Conservation (phyloP, 2,113 vertebrate species). For the Myiozetetes cayanensis region DNA sequence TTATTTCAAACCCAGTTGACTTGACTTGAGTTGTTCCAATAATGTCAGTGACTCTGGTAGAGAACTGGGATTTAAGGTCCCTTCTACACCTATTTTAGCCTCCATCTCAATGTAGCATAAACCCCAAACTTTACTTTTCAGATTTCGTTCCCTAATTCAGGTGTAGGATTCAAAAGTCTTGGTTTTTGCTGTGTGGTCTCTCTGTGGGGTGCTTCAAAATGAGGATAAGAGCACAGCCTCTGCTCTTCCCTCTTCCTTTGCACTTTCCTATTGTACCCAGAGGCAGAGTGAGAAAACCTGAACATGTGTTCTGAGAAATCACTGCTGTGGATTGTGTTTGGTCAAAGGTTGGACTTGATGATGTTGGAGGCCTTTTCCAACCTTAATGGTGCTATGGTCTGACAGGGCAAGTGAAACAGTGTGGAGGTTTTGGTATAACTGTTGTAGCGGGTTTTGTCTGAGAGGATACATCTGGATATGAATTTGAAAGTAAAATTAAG, state of each 20-base stretch:
- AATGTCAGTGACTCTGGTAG: not conserved
- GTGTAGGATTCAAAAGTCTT: not conserved
- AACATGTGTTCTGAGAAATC: not conserved
- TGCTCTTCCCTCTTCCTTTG: not conserved
- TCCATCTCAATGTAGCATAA: not conserved
- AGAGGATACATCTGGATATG: not conserved
- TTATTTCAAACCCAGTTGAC: no score
- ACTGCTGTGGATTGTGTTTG: not conserved
- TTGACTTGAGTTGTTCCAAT: not conserved
- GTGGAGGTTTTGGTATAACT: not conserved
- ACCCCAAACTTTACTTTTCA: not conserved
- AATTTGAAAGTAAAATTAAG: not conserved
- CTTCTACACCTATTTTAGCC: not conserved
- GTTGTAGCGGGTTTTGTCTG: not conserved
- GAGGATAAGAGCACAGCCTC: not conserved
- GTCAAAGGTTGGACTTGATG: not conserved
- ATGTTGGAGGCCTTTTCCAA: not conserved
- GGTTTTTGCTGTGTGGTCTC: not conserved
- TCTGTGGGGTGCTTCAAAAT: not conserved
- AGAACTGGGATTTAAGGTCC: not conserved
- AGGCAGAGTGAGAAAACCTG: not conserved
- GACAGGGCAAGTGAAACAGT: not conserved
- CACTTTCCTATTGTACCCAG: not conserved
- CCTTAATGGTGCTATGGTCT: not conserved
- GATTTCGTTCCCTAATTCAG: not conserved